These are phyloP conservation scores for Eulemur macaco DNA, from an alignment of 2,113 vertebrate species.

Conservation along the genomic window DNA sequence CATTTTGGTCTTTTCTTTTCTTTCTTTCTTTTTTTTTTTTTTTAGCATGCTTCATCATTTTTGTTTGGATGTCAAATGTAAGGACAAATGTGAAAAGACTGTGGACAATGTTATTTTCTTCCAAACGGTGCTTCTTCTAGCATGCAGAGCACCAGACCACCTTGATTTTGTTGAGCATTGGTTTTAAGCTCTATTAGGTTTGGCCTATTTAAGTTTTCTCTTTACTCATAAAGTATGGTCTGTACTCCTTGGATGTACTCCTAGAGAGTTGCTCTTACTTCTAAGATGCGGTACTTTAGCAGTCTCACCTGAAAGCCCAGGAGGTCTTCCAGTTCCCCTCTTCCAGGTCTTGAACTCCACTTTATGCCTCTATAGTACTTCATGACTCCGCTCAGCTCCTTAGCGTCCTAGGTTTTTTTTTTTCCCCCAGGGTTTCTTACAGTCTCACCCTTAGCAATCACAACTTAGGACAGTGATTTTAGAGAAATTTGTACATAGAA, in stretches of 20 bases:
- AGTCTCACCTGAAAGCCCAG: no score
- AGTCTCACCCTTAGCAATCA: no score
- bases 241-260: background rate
- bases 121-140: background rate
- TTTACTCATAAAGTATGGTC: background rate
- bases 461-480: no score
- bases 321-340: no score
- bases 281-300: no score
- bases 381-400: no score
- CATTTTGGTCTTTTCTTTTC: background rate
- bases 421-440: no score
- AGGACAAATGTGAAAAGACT: background rate
- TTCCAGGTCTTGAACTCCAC: no score
- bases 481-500: no score
- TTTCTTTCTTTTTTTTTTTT: background rate
- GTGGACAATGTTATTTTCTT: background rate
- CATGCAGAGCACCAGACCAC: background rate
- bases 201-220: background rate
- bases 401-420: no score
- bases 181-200: background rate
- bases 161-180: background rate
- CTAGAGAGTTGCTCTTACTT: no score
- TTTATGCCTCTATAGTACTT: no score
- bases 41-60: background rate
- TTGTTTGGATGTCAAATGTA: background rate